Conservation (phyloP, 2,888 invertebrate genomes). For the Drosophila fulvimacula region DNA sequence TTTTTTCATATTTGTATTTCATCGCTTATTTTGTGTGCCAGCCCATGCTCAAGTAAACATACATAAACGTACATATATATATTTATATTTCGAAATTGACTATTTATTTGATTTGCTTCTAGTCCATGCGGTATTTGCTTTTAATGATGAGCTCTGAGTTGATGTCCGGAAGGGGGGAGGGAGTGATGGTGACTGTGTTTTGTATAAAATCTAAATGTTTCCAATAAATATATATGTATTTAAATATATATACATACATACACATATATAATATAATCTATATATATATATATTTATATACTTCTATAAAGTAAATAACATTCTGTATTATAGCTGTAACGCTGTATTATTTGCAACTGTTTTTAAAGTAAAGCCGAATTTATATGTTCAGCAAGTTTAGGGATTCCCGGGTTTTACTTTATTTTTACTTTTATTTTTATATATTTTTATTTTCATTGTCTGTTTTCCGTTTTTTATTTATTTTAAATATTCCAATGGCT, state of each 20-base stretch:
- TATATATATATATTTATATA: slow-evolving; percentile 26
- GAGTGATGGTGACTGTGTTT: slow-evolving; percentile 45
- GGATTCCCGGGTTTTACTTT: slow-evolving; percentile 31
- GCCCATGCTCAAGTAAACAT: slow-evolving; percentile 23
- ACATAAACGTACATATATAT: slow-evolving; percentile 40
- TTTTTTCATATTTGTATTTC: slow-evolving; percentile 50
- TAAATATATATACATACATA: slow-evolving; percentile 41
- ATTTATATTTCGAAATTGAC: slow-evolving; percentile 71
- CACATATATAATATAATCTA: no score
- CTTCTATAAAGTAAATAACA: slow-evolving; percentile 78
- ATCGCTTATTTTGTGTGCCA: slow-evolving; percentile 61
- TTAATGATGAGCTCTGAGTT: slow-evolving; percentile 32
- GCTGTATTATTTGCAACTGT: slow-evolving; percentile 49
- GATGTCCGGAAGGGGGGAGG: slow-evolving; percentile 12
- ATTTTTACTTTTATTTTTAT: neutral
- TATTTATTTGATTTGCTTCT: slow-evolving; percentile 72
- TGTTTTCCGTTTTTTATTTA: neutral
- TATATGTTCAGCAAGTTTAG: slow-evolving; percentile 41
- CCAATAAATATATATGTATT: slow-evolving; percentile 51
- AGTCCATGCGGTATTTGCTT: slow-evolving; percentile 40
- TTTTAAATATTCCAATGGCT: slow-evolving; percentile 38
- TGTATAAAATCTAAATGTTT: slow-evolving; percentile 77
- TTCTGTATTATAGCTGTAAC: slow-evolving; percentile 59
- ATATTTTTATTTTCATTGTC: neutral
- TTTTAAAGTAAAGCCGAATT: slow-evolving; percentile 58